Evolutionary conservation across 2,113 vertebrate genomes (phyloP).

Genomic region (Serilophus lunatus): DNA sequence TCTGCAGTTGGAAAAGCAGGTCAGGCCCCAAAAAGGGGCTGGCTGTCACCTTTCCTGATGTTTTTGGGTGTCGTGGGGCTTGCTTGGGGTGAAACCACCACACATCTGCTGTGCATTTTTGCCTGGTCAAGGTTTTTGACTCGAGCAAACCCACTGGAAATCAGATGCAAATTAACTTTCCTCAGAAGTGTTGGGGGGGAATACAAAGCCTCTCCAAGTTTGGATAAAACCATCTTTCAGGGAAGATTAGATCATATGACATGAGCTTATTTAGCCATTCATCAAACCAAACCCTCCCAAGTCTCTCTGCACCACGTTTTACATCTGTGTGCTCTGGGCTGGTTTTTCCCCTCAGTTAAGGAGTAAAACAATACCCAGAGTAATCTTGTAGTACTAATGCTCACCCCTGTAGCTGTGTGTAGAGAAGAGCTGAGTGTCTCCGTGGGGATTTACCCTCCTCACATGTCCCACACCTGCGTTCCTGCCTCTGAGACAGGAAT

Average conservation of each 20-base stretch:
- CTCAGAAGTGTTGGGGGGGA: neutral
- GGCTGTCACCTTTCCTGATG: neutral
- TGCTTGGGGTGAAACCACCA: neutral
- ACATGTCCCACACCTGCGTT: neutral
- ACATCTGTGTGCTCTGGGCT: neutral
- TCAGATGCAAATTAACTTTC: neutral
- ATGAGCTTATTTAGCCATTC: neutral
- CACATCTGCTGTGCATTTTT: rapidly evolving
- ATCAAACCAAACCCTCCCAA: neutral
- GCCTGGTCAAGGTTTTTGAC: neutral
- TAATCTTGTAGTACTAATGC: neutral
- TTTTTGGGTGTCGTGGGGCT: neutral
- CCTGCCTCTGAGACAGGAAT: neutral
- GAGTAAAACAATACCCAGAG: neutral
- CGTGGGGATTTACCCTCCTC: neutral
- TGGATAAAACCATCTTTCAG: neutral
- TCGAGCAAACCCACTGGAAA: neutral
- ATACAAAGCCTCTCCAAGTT: neutral
- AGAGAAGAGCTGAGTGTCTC: neutral
- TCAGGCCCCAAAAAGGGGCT: neutral
- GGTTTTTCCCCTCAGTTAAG: neutral
- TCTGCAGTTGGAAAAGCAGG: neutral
- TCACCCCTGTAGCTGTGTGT: neutral
- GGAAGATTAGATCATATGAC: neutral
- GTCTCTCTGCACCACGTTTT: no score